phyloP scores from a whole-genome alignment of 2,113 vertebrate genomes.

The Poeciliopsis turrubarensis region DNA sequence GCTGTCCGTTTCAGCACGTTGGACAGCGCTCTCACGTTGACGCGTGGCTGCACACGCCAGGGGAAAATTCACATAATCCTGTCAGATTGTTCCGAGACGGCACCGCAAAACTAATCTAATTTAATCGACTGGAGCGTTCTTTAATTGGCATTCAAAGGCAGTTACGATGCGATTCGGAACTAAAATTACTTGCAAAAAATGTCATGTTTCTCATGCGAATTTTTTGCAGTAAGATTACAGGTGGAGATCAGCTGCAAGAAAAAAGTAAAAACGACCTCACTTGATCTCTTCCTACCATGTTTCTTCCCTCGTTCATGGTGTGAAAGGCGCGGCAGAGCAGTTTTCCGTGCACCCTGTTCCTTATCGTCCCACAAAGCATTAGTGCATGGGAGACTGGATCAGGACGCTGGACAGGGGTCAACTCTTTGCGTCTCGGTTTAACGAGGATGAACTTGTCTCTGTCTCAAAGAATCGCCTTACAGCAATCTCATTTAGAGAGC shows the following conservation, averaged over 20 bases:
- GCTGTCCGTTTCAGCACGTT: conserved; percentile 51
- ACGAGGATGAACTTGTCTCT: conserved; percentile 71
- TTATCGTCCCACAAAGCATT: conserved; percentile 65
- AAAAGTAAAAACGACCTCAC: not conserved
- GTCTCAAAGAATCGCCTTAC: conserved; percentile 66
- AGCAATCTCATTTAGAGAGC: conserved; percentile 69
- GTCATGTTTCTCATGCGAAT: not conserved
- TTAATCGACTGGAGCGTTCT: not conserved
- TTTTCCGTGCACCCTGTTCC: conserved; percentile 49
- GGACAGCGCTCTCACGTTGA: conserved; percentile 59
- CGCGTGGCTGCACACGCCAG: conserved; percentile 31
- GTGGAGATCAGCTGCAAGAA: not conserved
- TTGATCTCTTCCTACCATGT: conserved; percentile 64
- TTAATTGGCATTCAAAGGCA: not conserved
- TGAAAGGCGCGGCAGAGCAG: conserved; percentile 50
- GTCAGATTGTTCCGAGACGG: conserved; percentile 14
- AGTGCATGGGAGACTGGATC: conserved; percentile 51
- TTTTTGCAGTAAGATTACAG: not conserved
- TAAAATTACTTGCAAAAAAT: not conserved
- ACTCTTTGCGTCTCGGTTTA: conserved; percentile 69
- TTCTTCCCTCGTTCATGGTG: conserved; percentile 47
- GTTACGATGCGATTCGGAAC: not conserved
- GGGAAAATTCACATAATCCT: conserved; percentile 53
- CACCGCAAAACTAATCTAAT: conserved; percentile 7
- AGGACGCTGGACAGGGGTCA: conserved; percentile 52